These are phyloP conservation scores for Glaucopsyche alexis DNA, from an alignment of 2,888 invertebrate species.

Conservation along the genomic window DNA sequence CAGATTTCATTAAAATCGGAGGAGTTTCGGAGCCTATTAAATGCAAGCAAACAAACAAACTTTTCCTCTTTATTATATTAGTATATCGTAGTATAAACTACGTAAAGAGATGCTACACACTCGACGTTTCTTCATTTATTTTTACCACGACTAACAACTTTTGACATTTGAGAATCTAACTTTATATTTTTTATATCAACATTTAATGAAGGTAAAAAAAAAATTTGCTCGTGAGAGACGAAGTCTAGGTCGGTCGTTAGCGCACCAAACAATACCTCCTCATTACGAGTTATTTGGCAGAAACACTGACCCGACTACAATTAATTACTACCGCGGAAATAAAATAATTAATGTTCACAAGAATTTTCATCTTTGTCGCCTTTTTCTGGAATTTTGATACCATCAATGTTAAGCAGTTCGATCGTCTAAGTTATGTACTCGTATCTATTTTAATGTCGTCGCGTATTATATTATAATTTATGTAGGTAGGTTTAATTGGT, in stretches of 20 bases:
- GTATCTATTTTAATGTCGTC: too few species aligned
- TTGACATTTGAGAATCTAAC: neutral
- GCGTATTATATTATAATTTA: too few species aligned
- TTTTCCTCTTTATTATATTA: too few species aligned
- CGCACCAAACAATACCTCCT: conserved; percentile 25
- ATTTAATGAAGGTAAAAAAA: conserved; percentile 13
- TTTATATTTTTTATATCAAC: neutral
- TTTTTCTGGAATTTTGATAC: neutral
- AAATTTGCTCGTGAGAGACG: neutral
- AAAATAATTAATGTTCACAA: conserved; percentile 19
- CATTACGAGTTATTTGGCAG: conserved; percentile 28
- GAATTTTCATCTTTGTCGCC: neutral
- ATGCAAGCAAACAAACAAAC: too few species aligned
- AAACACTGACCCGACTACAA: conserved; percentile 23
- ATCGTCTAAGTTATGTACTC: neutral
- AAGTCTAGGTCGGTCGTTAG: conserved; percentile 20
- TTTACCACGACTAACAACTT: neutral
- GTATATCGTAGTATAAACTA: neutral
- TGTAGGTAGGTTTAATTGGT: too few species aligned
- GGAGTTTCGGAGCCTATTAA: too few species aligned
- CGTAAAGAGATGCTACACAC: neutral
- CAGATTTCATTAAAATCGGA: too few species aligned
- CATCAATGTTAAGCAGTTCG: neutral
- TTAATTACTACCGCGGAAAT: conserved; percentile 11
- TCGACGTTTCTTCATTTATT: neutral